These are phyloP conservation scores for Drosophila paranaensis DNA, from an alignment of 2,888 invertebrate genomes.

Conservation along the genomic window DNA sequence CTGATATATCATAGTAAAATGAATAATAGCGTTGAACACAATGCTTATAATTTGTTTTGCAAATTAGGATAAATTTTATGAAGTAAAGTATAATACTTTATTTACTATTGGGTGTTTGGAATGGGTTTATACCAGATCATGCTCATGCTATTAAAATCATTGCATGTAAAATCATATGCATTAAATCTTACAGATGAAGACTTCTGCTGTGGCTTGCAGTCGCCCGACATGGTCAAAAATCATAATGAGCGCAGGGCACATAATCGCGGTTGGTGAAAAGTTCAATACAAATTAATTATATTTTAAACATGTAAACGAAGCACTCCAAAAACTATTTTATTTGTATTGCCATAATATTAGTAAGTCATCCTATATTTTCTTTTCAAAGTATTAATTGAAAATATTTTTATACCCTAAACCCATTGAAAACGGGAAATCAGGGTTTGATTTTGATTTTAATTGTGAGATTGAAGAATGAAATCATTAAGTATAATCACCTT, in stretches of 20 bases:
- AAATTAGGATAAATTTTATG: too few relatives aligned
- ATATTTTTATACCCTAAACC: too few relatives aligned
- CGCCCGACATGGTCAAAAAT: conserved; percentile 91
- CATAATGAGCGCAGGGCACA: conserved; percentile 86
- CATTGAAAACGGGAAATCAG: too few relatives aligned
- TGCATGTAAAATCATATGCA: conserved; percentile 40
- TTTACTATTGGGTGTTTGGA: too few relatives aligned
- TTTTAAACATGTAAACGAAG: conserved; percentile 7
- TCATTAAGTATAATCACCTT: too few relatives aligned
- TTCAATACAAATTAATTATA: conserved; percentile 35
- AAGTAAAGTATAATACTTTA: too few relatives aligned
- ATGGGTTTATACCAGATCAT: not conserved
- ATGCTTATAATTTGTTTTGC: too few relatives aligned
- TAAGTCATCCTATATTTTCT: not conserved
- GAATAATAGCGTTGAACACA: too few relatives aligned
- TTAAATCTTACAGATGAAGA: conserved; percentile 91
- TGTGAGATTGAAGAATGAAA: too few relatives aligned
- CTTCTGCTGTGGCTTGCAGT: conserved; percentile 94
- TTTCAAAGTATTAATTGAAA: conserved; percentile 1
- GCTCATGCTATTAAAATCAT: not conserved
- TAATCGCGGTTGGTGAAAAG: conserved; percentile 84
- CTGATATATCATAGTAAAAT: too few relatives aligned
- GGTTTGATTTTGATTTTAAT: too few relatives aligned
- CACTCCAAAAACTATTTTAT: not conserved
- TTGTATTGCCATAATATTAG: conserved; percentile 7